Conservation (phyloP, 2,888 invertebrate genomes). For the Aphrophora alni region DNA sequence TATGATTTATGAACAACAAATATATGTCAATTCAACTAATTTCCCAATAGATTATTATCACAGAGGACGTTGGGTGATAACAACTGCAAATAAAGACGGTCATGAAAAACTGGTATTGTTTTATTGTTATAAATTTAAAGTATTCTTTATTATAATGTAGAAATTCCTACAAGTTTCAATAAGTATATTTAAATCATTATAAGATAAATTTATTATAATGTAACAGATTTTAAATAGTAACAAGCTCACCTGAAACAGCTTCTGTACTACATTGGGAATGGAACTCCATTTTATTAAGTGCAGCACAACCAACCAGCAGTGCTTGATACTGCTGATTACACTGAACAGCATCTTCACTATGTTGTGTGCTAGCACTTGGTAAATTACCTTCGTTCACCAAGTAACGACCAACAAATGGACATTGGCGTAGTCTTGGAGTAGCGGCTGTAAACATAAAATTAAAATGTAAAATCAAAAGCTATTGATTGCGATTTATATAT, state of each 20-base stretch:
- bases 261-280: slow-evolving; percentile 54
- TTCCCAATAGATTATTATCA: too few relatives aligned
- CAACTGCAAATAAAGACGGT: too few relatives aligned
- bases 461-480: slow-evolving; percentile 18
- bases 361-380: slow-evolving; percentile 61
- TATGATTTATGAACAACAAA: too few relatives aligned
- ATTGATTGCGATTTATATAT: background rate
- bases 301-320: slow-evolving; percentile 44
- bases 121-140: too few relatives aligned
- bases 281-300: slow-evolving; percentile 55
- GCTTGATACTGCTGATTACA: slow-evolving; percentile 37
- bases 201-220: too few relatives aligned
- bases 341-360: slow-evolving; percentile 52
- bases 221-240: too few relatives aligned
- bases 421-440: slow-evolving; percentile 66
- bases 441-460: slow-evolving; percentile 63
- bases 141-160: too few relatives aligned
- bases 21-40: too few relatives aligned
- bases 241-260: slow-evolving; percentile 52
- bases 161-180: too few relatives aligned
- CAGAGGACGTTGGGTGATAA: too few relatives aligned
- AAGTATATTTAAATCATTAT: too few relatives aligned
- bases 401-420: slow-evolving; percentile 74
- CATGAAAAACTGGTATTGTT: too few relatives aligned
- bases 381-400: slow-evolving; percentile 61